Conservation (phyloP, 1,140 invertebrate species). For the Cryptotermes secundus region DNA sequence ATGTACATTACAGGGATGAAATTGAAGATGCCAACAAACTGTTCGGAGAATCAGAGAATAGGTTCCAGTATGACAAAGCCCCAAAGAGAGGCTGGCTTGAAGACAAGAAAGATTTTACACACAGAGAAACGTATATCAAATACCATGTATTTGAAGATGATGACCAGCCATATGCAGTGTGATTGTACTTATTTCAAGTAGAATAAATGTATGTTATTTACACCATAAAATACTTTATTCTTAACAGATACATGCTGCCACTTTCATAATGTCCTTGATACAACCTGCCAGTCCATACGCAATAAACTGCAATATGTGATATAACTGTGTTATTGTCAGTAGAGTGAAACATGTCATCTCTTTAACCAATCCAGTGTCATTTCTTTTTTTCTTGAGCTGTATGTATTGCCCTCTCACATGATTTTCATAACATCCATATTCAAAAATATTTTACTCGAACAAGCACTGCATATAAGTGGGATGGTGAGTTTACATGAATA, state of each 20-base stretch:
- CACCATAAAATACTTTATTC: neutral
- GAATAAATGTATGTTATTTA: neutral
- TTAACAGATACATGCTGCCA: neutral
- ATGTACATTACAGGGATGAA: slow-evolving; percentile 57
- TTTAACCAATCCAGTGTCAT: no score
- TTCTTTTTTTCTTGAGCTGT: no score
- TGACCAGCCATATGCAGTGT: slow-evolving; percentile 66
- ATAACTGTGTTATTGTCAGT: no score
- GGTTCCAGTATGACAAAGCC: slow-evolving; percentile 75
- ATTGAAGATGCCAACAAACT: slow-evolving; percentile 65
- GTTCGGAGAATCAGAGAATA: slow-evolving; percentile 65
- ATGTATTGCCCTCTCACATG: no score
- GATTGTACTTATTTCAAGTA: slow-evolving; percentile 36
- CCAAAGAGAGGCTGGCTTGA: slow-evolving; percentile 76
- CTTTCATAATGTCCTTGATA: no score
- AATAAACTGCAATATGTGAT: no score
- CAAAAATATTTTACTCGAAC: no score
- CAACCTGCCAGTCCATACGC: no score
- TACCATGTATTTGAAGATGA: slow-evolving; percentile 70
- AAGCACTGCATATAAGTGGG: no score
- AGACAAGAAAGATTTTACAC: slow-evolving; percentile 76
- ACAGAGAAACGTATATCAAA: slow-evolving; percentile 70
- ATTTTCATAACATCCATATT: no score
- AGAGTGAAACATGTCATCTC: no score
- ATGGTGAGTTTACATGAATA: no score